Evolutionary conservation across 2,797 vertebrate genomes (phyloP), one percentile per base, ranked within the genome.

Genomic region (Bucorvus abyssinicus): DNA sequence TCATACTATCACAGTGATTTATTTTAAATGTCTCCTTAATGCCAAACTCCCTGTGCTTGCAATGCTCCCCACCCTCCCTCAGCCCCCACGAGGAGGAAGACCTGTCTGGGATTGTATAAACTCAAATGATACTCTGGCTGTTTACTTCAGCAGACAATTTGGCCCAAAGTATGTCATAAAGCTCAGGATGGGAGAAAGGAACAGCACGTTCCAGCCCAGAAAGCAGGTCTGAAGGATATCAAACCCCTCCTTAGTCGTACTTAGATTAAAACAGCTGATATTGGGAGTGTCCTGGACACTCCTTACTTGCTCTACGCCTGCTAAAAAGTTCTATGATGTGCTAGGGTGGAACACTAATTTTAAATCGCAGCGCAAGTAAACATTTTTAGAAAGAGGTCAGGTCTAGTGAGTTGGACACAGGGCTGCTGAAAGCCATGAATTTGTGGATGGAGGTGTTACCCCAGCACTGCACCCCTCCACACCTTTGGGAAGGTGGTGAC

Each of bases 181-280:
- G 61, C 17, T 92, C 93, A 94, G 94, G 91, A 83, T 65, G 45
- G 70, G 90, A 89, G 64, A 90, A 91, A 91, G 78, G 95, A 97
- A 96, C 95, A 90, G 71, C 68, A 85, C 77, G 94, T 96, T 96
- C 95, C 90, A 94, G 83, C 42, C 83, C 75, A 83, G 80, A 95
- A 92, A 90, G 81, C 91, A 94, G 84, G 80, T 91, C 84, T 80
- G 85, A 96, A 77, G 88, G 84, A 94, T 70, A 93, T 26, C 0
- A 0, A 84, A 93, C 93, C 90, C 84, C 93, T 96, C 95, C 95
- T 97, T 94, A 89, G 32, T 73, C 3, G 5, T 77, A 90, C 70
- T 95, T 79, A 96, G 94, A 96, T 95, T 87, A 68, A 94, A 96
- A 60, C 81, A 95, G 80, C 77, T 95, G 95, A 96, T 95, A 93